These are phyloP conservation scores for Tokudaia muenninki DNA, from an alignment of 2,797 vertebrate genomes.

Conservation along the genomic window DNA sequence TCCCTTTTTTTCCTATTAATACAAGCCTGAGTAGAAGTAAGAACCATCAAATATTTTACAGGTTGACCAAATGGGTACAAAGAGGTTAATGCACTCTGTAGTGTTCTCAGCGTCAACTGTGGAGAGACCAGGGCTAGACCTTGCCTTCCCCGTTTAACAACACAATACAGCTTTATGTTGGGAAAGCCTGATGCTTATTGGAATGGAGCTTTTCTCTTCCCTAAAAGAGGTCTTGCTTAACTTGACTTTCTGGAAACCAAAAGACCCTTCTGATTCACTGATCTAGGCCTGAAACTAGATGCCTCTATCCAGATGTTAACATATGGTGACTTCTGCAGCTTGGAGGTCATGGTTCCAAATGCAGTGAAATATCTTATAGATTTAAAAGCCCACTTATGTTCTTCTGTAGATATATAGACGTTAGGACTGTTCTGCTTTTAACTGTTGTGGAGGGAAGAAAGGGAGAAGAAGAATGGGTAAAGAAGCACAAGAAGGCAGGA, in stretches of 20 bases:
- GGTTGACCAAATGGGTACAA: neutral
- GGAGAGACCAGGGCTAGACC: neutral
- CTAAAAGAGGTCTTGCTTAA: constrained; percentile 77
- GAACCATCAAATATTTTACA: constrained; percentile 55
- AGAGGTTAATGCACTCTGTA: neutral
- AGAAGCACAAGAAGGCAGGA: neutral
- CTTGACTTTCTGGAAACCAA: constrained; percentile 75
- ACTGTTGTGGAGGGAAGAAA: no score
- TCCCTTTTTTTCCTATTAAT: neutral
- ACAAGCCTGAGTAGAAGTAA: constrained; percentile 17
- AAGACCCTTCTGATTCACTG: constrained; percentile 23
- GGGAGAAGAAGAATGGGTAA: no score
- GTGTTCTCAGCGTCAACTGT: neutral
- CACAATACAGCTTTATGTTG: neutral
- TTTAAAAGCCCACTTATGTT: neutral
- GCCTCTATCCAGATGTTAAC: constrained; percentile 67
- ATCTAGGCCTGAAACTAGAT: constrained; percentile 77
- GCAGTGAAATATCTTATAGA: constrained; percentile 12
- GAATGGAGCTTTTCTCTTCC: constrained; percentile 31
- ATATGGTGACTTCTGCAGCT: neutral
- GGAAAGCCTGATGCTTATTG: neutral
- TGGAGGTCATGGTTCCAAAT: constrained; percentile 74
- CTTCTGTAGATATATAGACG: neutral
- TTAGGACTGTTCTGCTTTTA: neutral
- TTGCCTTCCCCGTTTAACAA: neutral